Base-by-base conservation (phyloP, 2,113 vertebrate genomes). In the Hystrix brachyura region DNA sequence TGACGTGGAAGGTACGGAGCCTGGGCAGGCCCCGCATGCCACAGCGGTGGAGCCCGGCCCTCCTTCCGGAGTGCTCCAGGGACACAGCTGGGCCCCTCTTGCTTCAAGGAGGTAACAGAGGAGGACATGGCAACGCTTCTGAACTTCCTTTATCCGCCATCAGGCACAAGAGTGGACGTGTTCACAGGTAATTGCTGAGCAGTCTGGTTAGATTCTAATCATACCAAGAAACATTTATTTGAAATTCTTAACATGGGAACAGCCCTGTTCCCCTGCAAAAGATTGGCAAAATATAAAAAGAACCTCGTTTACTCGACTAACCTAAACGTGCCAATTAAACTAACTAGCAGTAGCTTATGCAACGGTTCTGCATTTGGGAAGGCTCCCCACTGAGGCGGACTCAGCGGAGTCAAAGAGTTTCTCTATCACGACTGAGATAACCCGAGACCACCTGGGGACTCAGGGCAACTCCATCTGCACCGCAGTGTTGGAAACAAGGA, bases 211-310 rank as follows among this genome's bases (percentile, higher is more conserved):
- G 83, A 97, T 98, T 96, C 97, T 97, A 97, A 87, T 98, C 98
- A 98, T 95, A 92, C 57, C 92, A 97, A 81, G 91, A 98, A 98
- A 96, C 71, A 96, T 97, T 98, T 97, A 97, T 81, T 89, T 96
- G 82, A 97, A 98, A 96, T 97, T 97, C 97, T 98, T 98, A 98
- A 98, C 82, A 97, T 80, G 96, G 95, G 91, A 98, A 98, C 74
- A 95, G 92, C 94, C 48, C 2, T 60, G 97, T 95, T 97, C 95
- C 84, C 88, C 96, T 97, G 96, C 15, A 95, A 98, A 97, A 98
- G 97, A 97, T 78, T 98, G 98, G 97, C 97, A 98, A 98, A 98
- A 98, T 98, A 98, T 98, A 88, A 98, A 98, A 98, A 98, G 74
- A 92, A 89, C 90, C 89, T 91, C 94, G 92, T 98, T 97, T 98